Base-by-base conservation (phyloP, 2,797 vertebrate genomes). In the Rhinogobio ventralis region DNA sequence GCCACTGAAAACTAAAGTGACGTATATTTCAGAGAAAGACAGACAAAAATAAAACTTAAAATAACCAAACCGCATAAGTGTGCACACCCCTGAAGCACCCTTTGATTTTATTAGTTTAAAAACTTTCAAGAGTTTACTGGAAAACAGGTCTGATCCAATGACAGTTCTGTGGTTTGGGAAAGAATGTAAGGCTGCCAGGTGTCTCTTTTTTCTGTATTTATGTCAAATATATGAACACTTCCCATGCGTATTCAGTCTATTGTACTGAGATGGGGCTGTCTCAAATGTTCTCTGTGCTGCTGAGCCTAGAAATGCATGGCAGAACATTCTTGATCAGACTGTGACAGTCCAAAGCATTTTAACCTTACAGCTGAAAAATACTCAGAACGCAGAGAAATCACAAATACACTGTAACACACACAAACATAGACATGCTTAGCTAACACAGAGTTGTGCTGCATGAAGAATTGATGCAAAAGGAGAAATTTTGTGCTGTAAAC, bases 151-250 rank as follows among this genome's bases (percentile, higher is more conserved):
- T 46, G 84, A 76, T 82, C 33, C 85, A 79, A 13, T 73, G 84
- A 75, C 68, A 90, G 66, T 49, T 74, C 67, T 89, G 89, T 88
- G 81, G 46, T 88, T 9, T 83, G 88, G 83, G 86, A 90, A 72
- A 36, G 57, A 73, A 60, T 60, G 57, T 15, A 64, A 8, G 64
- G 60, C 53, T 89, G 90, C 88, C 82, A 86, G 86, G 88, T 92
- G 91, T 92, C 89, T 89, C 73, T 87, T 85, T 88, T 85, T 85
- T 79, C 57, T 64, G 57, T 28, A 85, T 77, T 83, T 39, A 77
- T 83, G 79, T 90, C 88, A 67, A 87, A 91, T 86, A 90, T 90
- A 86, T 87, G 83, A 86, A 89, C 62, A 87, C 17, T 36, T 93
- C 92, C 90, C 88, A n/a, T 64, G 89, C 25, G 90, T 19, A 81